Conservation (phyloP, 2,113 vertebrate species). For the Poeciliopsis turrubarensis region DNA sequence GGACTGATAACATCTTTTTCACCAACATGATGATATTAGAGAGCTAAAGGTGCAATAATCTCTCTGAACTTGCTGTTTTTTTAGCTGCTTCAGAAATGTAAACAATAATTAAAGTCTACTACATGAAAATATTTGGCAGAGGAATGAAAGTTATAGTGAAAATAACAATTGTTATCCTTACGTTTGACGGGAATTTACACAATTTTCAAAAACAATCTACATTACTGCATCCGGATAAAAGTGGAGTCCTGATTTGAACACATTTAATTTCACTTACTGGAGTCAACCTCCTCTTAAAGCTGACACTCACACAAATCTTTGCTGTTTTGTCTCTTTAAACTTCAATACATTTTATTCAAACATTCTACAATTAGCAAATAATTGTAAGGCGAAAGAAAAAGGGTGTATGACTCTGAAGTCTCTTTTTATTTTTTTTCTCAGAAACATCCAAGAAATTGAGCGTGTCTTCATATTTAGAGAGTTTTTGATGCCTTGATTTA, state of each 20-base stretch:
- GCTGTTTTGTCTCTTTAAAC: neutral
- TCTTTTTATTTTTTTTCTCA: no score
- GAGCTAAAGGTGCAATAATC: constrained; percentile 57
- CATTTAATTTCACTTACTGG: neutral
- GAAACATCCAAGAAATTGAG: neutral
- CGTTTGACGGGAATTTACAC: constrained; percentile 13
- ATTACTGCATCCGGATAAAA: neutral
- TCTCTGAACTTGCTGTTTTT: constrained; percentile 37
- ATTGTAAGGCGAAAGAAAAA: neutral
- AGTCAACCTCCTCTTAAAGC: neutral
- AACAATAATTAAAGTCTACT: constrained; percentile 53
- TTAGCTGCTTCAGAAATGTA: constrained; percentile 47
- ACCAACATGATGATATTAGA: constrained; percentile 72
- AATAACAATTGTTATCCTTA: constrained; percentile 1
- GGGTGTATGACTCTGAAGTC: neutral
- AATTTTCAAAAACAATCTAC: neutral
- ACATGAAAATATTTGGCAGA: constrained; percentile 28
- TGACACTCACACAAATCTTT: neutral
- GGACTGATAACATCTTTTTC: constrained; percentile 79
- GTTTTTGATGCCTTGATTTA: neutral
- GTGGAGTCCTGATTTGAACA: neutral
- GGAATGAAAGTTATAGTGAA: neutral
- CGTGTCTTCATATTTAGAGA: no score
- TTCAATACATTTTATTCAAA: neutral
- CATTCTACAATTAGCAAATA: neutral